Conservation (phyloP, 2,888 invertebrate genomes). For the Cybosia mesomella region DNA sequence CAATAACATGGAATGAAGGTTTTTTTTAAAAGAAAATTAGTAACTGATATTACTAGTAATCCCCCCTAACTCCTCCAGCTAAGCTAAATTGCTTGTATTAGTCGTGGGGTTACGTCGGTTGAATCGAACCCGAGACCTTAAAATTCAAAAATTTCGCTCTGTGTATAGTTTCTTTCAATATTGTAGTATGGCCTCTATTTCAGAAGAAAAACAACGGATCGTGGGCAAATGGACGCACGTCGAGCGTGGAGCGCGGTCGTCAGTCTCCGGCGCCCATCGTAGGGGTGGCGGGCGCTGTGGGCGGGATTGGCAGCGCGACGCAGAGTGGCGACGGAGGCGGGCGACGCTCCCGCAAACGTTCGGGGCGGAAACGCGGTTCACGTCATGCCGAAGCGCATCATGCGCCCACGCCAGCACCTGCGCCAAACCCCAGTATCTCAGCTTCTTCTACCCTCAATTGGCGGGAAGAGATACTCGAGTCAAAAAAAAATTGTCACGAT, state of each 20-base stretch:
- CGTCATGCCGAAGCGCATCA: constrained; percentile 49
- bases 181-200: constrained; percentile 19
- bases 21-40: too few relatives aligned
- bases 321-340: constrained; percentile 43
- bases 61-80: too few relatives aligned
- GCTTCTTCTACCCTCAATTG: constrained; percentile 72
- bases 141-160: too few relatives aligned
- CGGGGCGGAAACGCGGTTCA: constrained; percentile 51
- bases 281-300: constrained; percentile 44
- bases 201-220: constrained; percentile 71
- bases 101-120: too few relatives aligned
- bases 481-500: constrained; percentile 74
- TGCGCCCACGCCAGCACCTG: constrained; percentile 18
- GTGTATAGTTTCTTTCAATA: not conserved
- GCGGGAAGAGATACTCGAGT: constrained; percentile 83
- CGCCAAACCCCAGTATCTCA: constrained; percentile 7
- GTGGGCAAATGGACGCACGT: constrained; percentile 67
- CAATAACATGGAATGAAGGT: too few relatives aligned
- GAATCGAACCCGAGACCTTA: too few relatives aligned
- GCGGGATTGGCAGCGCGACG: constrained; percentile 39
- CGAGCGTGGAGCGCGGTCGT: constrained; percentile 72
- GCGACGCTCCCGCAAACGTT: constrained; percentile 59
- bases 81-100: too few relatives aligned
- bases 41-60: too few relatives aligned
- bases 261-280: constrained; percentile 64